Evolutionary conservation across 2,888 invertebrate genomes (phyloP), one percentile per base, ranked within the genome.

Genomic region (Acrobasis consociella): DNA sequence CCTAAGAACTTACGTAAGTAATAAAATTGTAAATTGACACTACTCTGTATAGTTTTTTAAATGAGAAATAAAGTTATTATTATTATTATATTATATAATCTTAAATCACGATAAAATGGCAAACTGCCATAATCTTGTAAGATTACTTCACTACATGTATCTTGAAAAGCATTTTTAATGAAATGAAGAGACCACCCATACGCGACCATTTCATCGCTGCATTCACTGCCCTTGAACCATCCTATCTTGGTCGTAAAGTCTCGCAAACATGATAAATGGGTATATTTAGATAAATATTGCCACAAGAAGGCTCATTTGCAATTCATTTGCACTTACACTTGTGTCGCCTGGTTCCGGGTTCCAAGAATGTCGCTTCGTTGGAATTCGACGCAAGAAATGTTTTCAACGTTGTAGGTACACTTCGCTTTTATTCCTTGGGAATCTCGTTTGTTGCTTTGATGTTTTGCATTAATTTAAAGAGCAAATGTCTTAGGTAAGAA

Each of bases 261-360:
- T 31, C 16, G 49, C 49, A 49, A 37, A 59, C 49, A 58, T 59
- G 49, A 59, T 37, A 59, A 59, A 59, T 37, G 15, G n/a, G 10
- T 37, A 59, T 59, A 59, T 59, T 59, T 50, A 59, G 38, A 50
- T 59, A 59, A 50, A 59, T 59, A 59, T 59, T 50, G 15, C 49
- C 50, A 13, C 11, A 17, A 31, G 31, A 50, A 50, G 50, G 50
- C 37, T 49, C 49, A 58, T 58, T 58, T 46, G 58, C 58, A 46
- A 22, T 46, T 58, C 22, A 46, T 49, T 58, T 58, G 22, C 58
- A 17, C 56, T 56, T 22, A 16, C 16, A 58, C 49, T 49, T 13
- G 22, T n/a, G 15, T 22, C 13, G 58, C 9, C 37, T 1, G 13
- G 39, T 55, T 53, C 55, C 55, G 55, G 55, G 39, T 55, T 55